These are phyloP conservation scores for Basileuterus tristriatus DNA, from an alignment of 2,797 vertebrate species.

Conservation along the genomic window DNA sequence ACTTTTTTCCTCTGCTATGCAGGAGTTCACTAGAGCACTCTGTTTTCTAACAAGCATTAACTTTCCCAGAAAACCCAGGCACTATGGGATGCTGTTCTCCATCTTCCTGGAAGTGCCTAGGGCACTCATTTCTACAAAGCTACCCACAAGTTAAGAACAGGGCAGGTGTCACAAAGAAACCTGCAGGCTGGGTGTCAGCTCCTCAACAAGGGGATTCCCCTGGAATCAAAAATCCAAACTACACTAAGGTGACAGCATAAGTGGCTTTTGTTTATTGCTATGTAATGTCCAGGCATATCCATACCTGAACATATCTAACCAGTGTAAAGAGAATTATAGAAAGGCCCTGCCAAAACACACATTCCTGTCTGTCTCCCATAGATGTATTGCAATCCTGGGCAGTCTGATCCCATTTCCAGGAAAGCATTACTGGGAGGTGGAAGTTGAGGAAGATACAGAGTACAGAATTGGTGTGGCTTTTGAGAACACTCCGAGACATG, in stretches of 20 bases:
- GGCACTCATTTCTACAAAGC: background rate
- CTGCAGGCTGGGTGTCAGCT: background rate
- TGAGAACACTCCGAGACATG: slow-evolving; percentile 84
- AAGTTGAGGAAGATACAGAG: slow-evolving; percentile 82
- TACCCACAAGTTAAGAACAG: background rate
- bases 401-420: slow-evolving; percentile 86
- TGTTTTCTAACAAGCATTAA: background rate
- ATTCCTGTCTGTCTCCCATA: slow-evolving; percentile 56
- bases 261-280: background rate
- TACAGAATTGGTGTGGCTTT: slow-evolving; percentile 88
- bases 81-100: background rate
- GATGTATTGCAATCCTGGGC: slow-evolving; percentile 88
- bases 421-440: slow-evolving; percentile 92
- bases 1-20: background rate
- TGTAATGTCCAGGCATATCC: background rate
- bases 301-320: background rate
- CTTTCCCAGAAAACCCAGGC: background rate
- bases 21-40: background rate
- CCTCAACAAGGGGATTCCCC: background rate
- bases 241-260: background rate
- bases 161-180: background rate
- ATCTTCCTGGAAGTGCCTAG: background rate
- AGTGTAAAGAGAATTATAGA: background rate
- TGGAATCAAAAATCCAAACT: background rate
- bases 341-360: background rate